Conservation (phyloP, 2,797 vertebrate species). For the Ctenopoma multispine region DNA sequence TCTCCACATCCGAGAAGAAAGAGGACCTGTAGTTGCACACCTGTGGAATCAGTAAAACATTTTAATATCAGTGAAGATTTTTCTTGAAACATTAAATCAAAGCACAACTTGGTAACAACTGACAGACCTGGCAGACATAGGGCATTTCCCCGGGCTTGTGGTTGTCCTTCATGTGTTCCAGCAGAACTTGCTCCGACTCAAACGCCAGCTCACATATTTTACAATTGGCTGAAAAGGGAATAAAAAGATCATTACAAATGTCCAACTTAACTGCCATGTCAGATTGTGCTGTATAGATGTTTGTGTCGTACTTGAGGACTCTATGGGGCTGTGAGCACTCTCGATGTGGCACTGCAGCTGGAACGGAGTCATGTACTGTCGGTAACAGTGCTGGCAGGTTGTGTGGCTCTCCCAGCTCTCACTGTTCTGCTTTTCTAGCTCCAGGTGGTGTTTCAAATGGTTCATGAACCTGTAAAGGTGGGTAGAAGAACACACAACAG, state of each 20-base stretch:
- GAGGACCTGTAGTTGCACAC: conserved; percentile 97
- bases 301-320: conserved; percentile 90
- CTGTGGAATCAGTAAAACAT: conserved; percentile 75
- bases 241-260: conserved; percentile 9
- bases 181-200: conserved; percentile 96
- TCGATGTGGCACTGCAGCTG: conserved; percentile 99
- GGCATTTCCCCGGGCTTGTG: conserved; percentile 99
- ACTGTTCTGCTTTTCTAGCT: conserved; percentile 98
- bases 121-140: conserved; percentile 95
- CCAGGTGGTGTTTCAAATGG: conserved; percentile 99
- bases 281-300: neutral
- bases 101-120: neutral
- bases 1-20: conserved; percentile 95
- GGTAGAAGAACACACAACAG: too few relatives aligned
- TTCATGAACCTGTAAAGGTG: conserved; percentile 94
- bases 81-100: neutral
- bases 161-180: conserved; percentile 99
- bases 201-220: conserved; percentile 99
- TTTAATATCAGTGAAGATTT: conserved; percentile 22
- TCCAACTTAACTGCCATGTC: conserved; percentile 1
- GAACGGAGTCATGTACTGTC: conserved; percentile 96
- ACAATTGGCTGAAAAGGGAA: conserved; percentile 90
- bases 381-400: conserved; percentile 98
- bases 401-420: conserved; percentile 99
- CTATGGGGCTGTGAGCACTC: conserved; percentile 94